Evolutionary conservation across 2,113 vertebrate species (phyloP).

Genomic region (Tetrao urogallus): DNA sequence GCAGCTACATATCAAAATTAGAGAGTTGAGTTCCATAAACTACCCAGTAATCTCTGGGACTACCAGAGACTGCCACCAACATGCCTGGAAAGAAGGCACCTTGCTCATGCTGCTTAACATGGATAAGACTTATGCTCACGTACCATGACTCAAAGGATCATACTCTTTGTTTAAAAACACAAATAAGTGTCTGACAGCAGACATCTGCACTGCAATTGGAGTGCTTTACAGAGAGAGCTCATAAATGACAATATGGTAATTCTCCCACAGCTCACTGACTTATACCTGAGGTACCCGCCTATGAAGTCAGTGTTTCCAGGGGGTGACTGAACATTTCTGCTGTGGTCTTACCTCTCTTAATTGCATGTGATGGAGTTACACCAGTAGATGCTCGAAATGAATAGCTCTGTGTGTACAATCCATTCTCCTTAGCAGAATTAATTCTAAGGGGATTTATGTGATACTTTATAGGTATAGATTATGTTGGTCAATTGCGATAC

Average conservation of each 20-base stretch:
- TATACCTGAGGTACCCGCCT: not conserved
- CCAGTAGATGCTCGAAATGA: not conserved
- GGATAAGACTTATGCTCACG: not conserved
- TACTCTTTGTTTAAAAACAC: not conserved
- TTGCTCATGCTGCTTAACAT: not conserved
- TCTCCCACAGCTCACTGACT: rapidly evolving
- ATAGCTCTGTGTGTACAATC: not conserved
- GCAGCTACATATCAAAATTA: conserved; percentile 79
- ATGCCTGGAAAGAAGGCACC: not conserved
- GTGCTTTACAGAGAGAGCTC: not conserved
- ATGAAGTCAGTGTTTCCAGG: not conserved
- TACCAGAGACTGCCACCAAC: not conserved
- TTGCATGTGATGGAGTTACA: not conserved
- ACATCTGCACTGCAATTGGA: not conserved
- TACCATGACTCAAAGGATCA: not conserved
- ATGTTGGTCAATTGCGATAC: not conserved
- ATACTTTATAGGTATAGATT: rapidly evolving
- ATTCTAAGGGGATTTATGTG: not conserved
- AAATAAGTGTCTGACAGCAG: not conserved
- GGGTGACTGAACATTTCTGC: rapidly evolving
- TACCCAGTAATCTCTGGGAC: not conserved
- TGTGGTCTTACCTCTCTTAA: not conserved
- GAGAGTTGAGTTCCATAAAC: not conserved
- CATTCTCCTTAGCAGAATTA: not conserved
- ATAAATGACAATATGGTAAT: not conserved